phyloP scores from a whole-genome alignment of 2,888 invertebrate species.

The Brassicogethes aeneus region DNA sequence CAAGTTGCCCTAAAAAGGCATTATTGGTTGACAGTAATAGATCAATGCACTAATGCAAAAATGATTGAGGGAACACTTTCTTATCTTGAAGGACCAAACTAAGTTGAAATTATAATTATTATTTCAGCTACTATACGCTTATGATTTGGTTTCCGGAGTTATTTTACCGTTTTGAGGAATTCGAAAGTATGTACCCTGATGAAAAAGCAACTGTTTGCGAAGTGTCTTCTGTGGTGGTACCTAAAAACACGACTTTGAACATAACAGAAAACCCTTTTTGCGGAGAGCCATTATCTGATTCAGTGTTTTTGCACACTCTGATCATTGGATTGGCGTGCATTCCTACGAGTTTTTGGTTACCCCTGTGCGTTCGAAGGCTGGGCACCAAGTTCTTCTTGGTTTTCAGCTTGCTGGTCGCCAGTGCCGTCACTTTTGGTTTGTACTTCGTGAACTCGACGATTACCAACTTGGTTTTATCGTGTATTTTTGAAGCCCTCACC shows the following conservation, averaged over 20 bases:
- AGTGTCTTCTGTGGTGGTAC: conserved; percentile 57
- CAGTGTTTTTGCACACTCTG: conserved; percentile 67
- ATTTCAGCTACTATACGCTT: conserved; percentile 74
- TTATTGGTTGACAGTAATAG: too few relatives aligned
- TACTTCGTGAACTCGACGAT: conserved; percentile 64
- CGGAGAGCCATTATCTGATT: conserved; percentile 52
- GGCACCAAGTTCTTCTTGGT: conserved; percentile 81
- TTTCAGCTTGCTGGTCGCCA: conserved; percentile 65
- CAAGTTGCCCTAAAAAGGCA: too few relatives aligned
- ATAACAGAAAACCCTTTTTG: conserved; percentile 46
- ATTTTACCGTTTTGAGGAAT: conserved; percentile 75
- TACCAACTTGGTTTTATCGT: conserved; percentile 66
- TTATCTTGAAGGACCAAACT: background rate
- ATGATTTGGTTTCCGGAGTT: conserved; percentile 91
- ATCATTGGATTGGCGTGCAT: conserved; percentile 74
- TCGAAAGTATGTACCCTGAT: conserved; percentile 56
- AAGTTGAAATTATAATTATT: background rate
- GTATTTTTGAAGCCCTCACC: conserved; percentile 71
- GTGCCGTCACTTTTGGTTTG: conserved; percentile 62
- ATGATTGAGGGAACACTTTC: too few relatives aligned
- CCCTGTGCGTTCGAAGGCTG: conserved; percentile 67
- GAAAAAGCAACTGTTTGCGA: conserved; percentile 67
- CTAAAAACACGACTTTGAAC: conserved; percentile 33
- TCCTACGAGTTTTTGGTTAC: conserved; percentile 70
- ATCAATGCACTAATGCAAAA: too few relatives aligned